Evolutionary conservation across 1,140 invertebrate genomes (phyloP).

Genomic region (Drosophila mojavensis): DNA sequence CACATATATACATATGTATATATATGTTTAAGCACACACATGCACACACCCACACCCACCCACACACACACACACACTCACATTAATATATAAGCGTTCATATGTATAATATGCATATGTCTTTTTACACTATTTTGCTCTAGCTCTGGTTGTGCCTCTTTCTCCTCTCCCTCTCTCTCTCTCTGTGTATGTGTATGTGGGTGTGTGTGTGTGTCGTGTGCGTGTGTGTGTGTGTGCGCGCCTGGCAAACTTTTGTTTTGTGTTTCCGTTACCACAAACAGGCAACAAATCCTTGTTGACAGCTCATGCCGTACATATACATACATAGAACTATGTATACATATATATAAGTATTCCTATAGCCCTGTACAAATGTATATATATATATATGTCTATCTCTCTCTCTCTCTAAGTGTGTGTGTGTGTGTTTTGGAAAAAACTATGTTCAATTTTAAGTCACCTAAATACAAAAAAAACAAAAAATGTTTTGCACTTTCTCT

Average conservation of each 20-base stretch:
- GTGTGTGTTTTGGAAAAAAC: constrained; percentile 8
- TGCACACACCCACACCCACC: background rate
- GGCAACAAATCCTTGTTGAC: constrained; percentile 72
- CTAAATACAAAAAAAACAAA: background rate
- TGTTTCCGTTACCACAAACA: constrained; percentile 34
- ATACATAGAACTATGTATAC: constrained; percentile 41
- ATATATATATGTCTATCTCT: background rate
- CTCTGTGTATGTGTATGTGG: too few species aligned
- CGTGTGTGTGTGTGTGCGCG: constrained; percentile 26
- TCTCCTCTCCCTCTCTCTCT: too few species aligned
- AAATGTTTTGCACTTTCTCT: too few species aligned
- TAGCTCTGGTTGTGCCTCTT: constrained; percentile 27
- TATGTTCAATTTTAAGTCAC: constrained; percentile 40
- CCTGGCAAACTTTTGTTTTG: constrained; percentile 34
- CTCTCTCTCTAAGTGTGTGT: constrained; percentile 4
- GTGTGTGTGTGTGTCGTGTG: too few species aligned
- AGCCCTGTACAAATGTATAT: constrained; percentile 6
- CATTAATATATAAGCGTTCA: constrained; percentile 19
- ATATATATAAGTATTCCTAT: constrained; percentile 19
- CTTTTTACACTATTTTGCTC: constrained; percentile 46
- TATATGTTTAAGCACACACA: constrained; percentile 19
- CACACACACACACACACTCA: constrained; percentile 13
- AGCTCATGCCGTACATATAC: constrained; percentile 43
- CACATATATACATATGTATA: constrained; percentile 25
- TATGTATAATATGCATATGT: constrained; percentile 21